Base-by-base conservation (phyloP, 2,888 invertebrate genomes). In the Argynnis bischoffii region DNA sequence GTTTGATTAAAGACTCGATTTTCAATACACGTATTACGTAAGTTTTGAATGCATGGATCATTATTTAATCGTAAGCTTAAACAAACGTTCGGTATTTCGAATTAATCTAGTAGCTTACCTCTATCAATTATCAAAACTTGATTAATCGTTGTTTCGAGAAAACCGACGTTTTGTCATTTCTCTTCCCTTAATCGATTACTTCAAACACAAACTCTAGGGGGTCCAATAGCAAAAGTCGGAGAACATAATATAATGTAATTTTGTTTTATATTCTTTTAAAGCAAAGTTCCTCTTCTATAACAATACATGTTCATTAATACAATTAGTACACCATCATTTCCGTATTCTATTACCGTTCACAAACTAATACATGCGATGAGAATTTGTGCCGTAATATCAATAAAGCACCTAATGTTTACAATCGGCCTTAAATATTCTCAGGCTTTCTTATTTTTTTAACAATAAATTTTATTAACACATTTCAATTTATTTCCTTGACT, bases 181-280 rank as follows among this genome's bases (percentile, higher is more conserved):
- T 92, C 92, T 89, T 90, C 84, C 86, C 82, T 85, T 89, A 90
- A 90, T 90, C 90, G 91, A 92, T 91, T 89, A 90, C 84, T 90
- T 89, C 84, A 89, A 89, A 88, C 87, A 86, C 85, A 79, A 88
- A 74, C 92, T 83, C 81, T 87, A 89, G 92, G 92, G 90, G 92
- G 90, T 88, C 90, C 81, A 75, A 81, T 81, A 82, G 83, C 78
- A 76, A 76, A 79, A 78, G 78, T 78, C 78, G 76, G 79, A 78
- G 83, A 81, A 82, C 81, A 81, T n/a, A n/a, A n/a, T n/a, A n/a
- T n/a, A n/a, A n/a, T n/a, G n/a, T n/a, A n/a, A n/a, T n/a, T 81
- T 81, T 74, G 73, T 78, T 81, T 85, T 84, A 84, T 83, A 66
- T 69, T 56, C 51, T 67, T 57, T 56, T 63, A 18, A 48, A 46